Base-by-base conservation (phyloP, 2,888 invertebrate genomes). In the Cosmia pyralina region DNA sequence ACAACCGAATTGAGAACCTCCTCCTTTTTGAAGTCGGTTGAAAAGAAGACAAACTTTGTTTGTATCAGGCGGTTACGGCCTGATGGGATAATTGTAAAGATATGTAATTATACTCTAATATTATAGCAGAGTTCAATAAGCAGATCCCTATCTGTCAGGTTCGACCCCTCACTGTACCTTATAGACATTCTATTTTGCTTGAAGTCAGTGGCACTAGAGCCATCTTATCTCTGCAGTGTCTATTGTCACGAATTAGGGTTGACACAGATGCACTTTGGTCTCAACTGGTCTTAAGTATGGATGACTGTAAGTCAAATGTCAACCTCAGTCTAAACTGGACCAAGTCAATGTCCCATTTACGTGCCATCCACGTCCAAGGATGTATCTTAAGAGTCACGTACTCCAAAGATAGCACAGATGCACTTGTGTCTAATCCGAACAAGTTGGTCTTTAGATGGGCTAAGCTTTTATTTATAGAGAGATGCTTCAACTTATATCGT, bases 371-470 rank as follows among this genome's bases (percentile, higher is more conserved):
- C 60, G 28, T 59, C 28, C n/a, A 50, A 64, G 46, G 52, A 64
- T n/a, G n/a, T 64, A n/a, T 69, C 75, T 65, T 53, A 28, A n/a
- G 50, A 64, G 82, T 76, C 79, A 79, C 81, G 79, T 81, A 41
- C 66, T 19, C 50, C 8, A 48, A 34, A 52, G 75, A 78, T 76
- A 69, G 81, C 52, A 68, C 48, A 69, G 70, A 79, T 81, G 77
- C 81, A 79, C 77, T 81, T 70, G 67, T 77, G 55, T 64, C 41
- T 79, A 79, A 81, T 81, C 79, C 81, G 70, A 46, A 70, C 81
- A 81, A 81, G 50, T 79, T 81, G 58, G 66, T 50, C 77, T 67
- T 79, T 67, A 55, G 66, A 55, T 48, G 34, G 8, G 38, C 65
- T 79, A 62, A 81, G 76, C 81, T 81, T 75, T 81, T 79, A 81